These are phyloP conservation scores for Muraenolepis orangiensis DNA, from an alignment of 2,797 vertebrate species.

Conservation along the genomic window DNA sequence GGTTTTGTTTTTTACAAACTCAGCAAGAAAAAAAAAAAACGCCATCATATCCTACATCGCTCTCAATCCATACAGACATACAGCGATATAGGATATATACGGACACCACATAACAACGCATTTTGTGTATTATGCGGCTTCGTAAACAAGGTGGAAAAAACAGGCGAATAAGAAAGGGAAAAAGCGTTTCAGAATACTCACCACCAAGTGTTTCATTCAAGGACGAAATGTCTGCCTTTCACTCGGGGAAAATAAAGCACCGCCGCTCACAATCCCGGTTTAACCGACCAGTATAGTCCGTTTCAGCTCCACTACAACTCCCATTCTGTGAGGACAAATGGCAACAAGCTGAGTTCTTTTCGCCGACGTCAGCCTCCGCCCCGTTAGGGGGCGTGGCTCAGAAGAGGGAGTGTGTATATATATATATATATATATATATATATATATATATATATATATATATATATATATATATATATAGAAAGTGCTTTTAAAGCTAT, in stretches of 20 bases:
- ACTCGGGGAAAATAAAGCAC: not conserved
- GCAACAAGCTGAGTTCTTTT: conserved; percentile 54
- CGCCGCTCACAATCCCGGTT: conserved; percentile 50
- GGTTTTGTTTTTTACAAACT: too few species aligned
- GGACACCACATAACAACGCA: too few species aligned
- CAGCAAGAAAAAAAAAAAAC: too few species aligned
- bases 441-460: too few species aligned
- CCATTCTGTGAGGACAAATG: conserved; percentile 64
- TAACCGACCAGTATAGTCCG: conserved; percentile 58
- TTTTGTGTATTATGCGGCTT: too few species aligned
- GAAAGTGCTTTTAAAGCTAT: conserved; percentile 51
- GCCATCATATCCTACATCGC: too few species aligned
- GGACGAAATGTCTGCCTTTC: conserved; percentile 14
- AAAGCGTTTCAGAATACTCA: conserved; percentile 37
- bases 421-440: too few species aligned
- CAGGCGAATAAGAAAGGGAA: not conserved
- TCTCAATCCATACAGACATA: too few species aligned
- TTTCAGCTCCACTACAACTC: conserved; percentile 56
- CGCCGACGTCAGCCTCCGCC: conserved; percentile 66
- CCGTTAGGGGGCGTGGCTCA: conserved; percentile 49
- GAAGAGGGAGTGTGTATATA: conserved; percentile 36
- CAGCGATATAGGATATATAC: too few species aligned
- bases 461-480: too few species aligned
- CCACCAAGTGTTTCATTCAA: conserved; percentile 43
- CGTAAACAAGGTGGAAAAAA: too few species aligned